phyloP scores from a whole-genome alignment of 2,113 vertebrate genomes.

The Vidua chalybeata region DNA sequence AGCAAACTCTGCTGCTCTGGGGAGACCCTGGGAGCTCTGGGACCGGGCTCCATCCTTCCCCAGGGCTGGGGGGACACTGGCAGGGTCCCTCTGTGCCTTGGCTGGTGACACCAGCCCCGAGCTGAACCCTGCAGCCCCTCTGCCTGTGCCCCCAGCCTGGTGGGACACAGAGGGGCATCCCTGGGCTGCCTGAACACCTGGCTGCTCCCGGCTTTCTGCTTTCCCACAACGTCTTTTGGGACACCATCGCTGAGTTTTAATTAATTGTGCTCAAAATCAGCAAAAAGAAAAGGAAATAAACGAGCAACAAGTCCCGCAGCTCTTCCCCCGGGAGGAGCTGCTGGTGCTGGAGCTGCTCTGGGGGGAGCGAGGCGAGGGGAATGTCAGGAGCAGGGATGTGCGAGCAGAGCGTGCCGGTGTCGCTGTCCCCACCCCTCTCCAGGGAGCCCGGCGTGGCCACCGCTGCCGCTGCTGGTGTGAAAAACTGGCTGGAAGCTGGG shows the following conservation, averaged over 20 bases:
- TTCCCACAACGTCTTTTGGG: not conserved
- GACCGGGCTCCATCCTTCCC: not conserved
- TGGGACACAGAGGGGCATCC: not conserved
- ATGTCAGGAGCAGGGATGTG: not conserved
- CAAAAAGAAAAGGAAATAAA: not conserved
- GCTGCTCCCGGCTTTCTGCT: not conserved
- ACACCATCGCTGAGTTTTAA: not conserved
- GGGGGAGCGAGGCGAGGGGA: accelerated
- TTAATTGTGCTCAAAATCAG: slow-evolving; percentile 14
- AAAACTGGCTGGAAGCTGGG: slow-evolving; percentile 19
- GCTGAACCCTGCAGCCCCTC: not conserved
- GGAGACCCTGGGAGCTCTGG: not conserved
- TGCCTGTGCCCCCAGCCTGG: accelerated
- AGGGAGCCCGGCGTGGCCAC: not conserved
- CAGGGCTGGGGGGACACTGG: accelerated
- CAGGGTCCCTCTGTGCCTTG: not conserved
- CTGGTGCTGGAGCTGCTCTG: not conserved
- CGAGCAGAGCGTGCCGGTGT: not conserved
- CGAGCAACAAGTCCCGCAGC: not conserved
- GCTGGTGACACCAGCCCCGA: not conserved
- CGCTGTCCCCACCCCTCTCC: not conserved
- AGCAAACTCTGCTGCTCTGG: not conserved
- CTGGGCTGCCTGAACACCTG: not conserved
- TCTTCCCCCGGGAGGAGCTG: not conserved
- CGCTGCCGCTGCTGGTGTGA: not conserved